Evolutionary conservation across 23 tunicate genomes (phyloP).

Genomic region (Aplidium turbinatum): DNA sequence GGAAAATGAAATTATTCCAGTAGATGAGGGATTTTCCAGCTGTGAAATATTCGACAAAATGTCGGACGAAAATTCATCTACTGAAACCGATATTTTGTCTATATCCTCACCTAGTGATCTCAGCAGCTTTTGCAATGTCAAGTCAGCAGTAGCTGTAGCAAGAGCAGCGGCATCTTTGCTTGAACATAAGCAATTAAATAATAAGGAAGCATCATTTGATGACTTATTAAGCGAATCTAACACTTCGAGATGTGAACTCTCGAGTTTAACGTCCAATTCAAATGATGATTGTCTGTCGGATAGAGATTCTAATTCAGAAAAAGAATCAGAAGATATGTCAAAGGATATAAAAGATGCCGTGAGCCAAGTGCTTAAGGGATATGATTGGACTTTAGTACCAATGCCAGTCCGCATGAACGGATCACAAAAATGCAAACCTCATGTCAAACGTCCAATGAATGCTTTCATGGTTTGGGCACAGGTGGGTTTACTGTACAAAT

Average conservation of each 20-base stretch:
- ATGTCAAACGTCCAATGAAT: constrained; percentile 96
- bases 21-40: no score
- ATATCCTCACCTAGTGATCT: constrained; percentile 37
- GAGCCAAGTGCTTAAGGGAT: constrained; percentile 92
- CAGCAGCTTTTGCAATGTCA: constrained; percentile 58
- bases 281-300: constrained; percentile 76
- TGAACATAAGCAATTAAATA: constrained; percentile 14
- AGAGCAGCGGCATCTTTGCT: constrained; percentile 80
- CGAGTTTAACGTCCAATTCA: constrained; percentile 11
- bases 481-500: constrained; percentile 55
- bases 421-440: constrained; percentile 87
- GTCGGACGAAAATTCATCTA: constrained; percentile 25
- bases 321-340: constrained; percentile 79
- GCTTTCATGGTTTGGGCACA: constrained; percentile 99
- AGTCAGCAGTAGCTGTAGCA: constrained; percentile 78
- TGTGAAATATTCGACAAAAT: constrained; percentile 22
- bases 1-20: no score
- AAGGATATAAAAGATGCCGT: constrained; percentile 95
- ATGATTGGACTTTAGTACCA: constrained; percentile 88
- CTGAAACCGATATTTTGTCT: constrained; percentile 22
- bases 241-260: constrained; percentile 22
- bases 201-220: constrained; percentile 19
- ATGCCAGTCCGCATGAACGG: constrained; percentile 90
- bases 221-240: constrained; percentile 10
- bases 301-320: constrained; percentile 69